These are phyloP conservation scores for Penaeus monodon DNA, from an alignment of 2,888 invertebrate genomes.

Conservation along the genomic window DNA sequence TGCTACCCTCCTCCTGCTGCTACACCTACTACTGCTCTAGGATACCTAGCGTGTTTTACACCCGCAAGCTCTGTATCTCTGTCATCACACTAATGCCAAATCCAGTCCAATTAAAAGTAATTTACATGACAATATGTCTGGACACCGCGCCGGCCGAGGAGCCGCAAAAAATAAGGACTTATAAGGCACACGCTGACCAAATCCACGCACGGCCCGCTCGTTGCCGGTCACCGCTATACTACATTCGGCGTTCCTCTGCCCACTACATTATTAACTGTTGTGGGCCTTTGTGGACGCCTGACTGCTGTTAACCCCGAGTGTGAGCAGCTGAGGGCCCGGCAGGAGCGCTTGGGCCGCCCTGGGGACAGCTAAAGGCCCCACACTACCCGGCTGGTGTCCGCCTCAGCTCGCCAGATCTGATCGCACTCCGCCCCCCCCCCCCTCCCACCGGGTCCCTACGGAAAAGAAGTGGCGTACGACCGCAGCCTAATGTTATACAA, in stretches of 20 bases:
- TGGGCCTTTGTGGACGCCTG: too few species aligned
- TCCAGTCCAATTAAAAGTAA: constrained; percentile 56
- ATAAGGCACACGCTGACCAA: constrained; percentile 47
- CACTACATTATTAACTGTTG: too few species aligned
- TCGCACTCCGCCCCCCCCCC: constrained; percentile 4
- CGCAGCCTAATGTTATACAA: constrained; percentile 48
- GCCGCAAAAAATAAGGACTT: constrained; percentile 50
- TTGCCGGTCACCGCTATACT: not conserved
- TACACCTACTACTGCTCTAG: constrained; percentile 20
- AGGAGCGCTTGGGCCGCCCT: constrained; percentile 2
- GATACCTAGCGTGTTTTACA: constrained; percentile 8
- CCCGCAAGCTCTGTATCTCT: constrained; percentile 35
- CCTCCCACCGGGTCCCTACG: constrained; percentile 7
- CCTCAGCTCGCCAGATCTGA: constrained; percentile 16
- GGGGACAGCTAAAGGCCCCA: constrained; percentile 1
- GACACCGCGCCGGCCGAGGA: constrained; percentile 44
- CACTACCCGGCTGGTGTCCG: constrained; percentile 21
- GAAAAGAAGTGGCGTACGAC: constrained; percentile 40
- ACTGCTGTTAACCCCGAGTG: not conserved
- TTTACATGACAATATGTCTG: constrained; percentile 60
- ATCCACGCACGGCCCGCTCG: not conserved
- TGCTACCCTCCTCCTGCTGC: not conserved
- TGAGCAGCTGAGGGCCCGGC: constrained; percentile 7
- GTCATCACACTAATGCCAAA: constrained; percentile 53
- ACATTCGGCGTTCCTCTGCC: too few species aligned